Evolutionary conservation across 2,888 invertebrate genomes (phyloP).

Genomic region (Cheilosia impressa): DNA sequence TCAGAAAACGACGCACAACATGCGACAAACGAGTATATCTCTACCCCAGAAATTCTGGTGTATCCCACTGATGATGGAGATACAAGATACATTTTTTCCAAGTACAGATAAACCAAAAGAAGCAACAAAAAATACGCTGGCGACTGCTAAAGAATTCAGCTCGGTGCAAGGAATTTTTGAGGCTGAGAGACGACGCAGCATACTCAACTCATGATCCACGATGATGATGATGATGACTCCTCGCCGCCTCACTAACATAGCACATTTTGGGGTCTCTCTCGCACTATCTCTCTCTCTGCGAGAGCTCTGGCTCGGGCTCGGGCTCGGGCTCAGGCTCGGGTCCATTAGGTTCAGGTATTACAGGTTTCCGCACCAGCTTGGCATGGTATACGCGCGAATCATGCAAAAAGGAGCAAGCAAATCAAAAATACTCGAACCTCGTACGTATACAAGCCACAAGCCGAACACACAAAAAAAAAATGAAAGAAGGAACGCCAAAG

Average conservation of each 20-base stretch:
- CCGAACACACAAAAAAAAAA: constrained; percentile 13
- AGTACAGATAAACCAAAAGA: constrained; percentile 19
- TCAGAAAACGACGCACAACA: constrained; percentile 47
- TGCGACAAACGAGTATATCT: background rate
- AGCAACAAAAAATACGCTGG: constrained; percentile 13
- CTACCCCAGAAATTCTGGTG: constrained; percentile 38
- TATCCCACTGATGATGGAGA: constrained; percentile 42
- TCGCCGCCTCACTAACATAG: constrained; percentile 1
- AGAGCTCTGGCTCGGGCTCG: too few species aligned
- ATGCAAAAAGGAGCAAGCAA: constrained; percentile 63
- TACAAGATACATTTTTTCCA: constrained; percentile 50
- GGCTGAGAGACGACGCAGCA: constrained; percentile 40
- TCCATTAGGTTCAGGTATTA: constrained; percentile 60
- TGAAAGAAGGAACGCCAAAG: constrained; percentile 14
- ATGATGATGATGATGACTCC: constrained; percentile 1
- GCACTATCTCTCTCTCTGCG: background rate
- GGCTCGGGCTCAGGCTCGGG: too few species aligned
- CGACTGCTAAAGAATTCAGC: constrained; percentile 64
- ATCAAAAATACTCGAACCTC: constrained; percentile 30
- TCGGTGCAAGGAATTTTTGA: constrained; percentile 67
- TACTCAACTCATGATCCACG: constrained; percentile 27
- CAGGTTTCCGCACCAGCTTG: constrained; percentile 62
- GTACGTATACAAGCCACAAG: constrained; percentile 24
- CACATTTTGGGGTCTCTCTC: constrained; percentile 54
- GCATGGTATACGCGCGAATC: constrained; percentile 54